These are phyloP conservation scores for Drosophila ohnishii DNA, from an alignment of 1,140 invertebrate species.

Conservation along the genomic window DNA sequence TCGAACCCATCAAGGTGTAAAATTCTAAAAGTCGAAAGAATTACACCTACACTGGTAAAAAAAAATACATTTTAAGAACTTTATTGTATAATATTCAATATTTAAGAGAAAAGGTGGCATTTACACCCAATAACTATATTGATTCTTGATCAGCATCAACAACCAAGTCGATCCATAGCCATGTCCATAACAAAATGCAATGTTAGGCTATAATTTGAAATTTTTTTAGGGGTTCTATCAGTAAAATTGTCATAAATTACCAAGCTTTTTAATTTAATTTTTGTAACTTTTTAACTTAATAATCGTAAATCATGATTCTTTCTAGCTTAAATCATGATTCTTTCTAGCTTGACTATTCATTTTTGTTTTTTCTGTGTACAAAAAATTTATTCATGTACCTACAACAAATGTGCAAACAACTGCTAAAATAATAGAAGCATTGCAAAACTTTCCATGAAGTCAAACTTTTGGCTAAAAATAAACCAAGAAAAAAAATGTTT, in stretches of 20 bases:
- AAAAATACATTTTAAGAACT: not conserved
- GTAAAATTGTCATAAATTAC: no score
- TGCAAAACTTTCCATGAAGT: constrained; percentile 11
- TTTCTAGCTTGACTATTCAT: not conserved
- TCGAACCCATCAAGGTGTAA: not conserved
- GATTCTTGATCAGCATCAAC: no score
- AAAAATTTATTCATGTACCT: not conserved
- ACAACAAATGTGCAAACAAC: not conserved
- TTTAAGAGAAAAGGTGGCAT: no score
- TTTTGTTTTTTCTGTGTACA: not conserved
- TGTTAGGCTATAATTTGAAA: no score
- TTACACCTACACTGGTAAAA: not conserved
- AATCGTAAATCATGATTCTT: no score
- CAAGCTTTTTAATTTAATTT: no score
- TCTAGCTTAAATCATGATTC: no score
- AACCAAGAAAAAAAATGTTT: not conserved
- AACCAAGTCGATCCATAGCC: no score
- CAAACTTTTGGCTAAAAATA: not conserved
- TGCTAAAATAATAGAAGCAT: not conserved
- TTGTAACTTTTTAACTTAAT: no score
- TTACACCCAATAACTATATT: no score
- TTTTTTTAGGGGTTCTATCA: no score
- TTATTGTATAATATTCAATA: not conserved
- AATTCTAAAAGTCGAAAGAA: not conserved
- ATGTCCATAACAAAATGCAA: no score